These are phyloP conservation scores for Chrysomallon squamiferum DNA, from an alignment of 1,140 invertebrate species.

Conservation along the genomic window DNA sequence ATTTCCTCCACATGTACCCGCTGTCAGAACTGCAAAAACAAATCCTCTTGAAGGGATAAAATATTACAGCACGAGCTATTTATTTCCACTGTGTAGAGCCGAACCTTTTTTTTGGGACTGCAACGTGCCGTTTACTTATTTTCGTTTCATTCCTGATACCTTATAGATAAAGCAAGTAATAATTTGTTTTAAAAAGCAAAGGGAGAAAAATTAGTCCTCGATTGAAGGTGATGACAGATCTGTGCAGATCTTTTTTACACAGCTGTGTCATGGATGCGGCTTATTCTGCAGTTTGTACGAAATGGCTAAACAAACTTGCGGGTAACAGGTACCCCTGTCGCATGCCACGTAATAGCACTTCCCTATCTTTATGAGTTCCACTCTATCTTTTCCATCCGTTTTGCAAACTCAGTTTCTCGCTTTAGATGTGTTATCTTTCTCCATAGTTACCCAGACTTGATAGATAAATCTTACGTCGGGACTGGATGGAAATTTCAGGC, in stretches of 20 bases:
- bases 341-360: background rate
- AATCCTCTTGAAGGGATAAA: background rate
- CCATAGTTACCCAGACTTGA: background rate
- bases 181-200: no score
- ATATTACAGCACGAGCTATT: background rate
- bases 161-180: background rate
- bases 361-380: background rate
- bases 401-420: background rate
- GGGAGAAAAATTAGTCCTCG: no score
- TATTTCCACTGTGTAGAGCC: background rate
- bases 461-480: constrained; percentile 1
- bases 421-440: background rate
- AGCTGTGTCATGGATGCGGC: background rate
- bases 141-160: no score
- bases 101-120: background rate
- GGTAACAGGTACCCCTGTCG: background rate
- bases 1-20: background rate
- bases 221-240: no score
- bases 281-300: background rate
- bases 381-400: background rate
- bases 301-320: constrained; percentile 6
- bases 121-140: background rate
- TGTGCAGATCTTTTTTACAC: no score
- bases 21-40: background rate
- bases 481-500: background rate